Percentiles rank a stretch among this genome's conserved stretches.
phyloP scores from a whole-genome alignment of 2,797 vertebrate species.

The Podarcis lilfordi region DNA sequence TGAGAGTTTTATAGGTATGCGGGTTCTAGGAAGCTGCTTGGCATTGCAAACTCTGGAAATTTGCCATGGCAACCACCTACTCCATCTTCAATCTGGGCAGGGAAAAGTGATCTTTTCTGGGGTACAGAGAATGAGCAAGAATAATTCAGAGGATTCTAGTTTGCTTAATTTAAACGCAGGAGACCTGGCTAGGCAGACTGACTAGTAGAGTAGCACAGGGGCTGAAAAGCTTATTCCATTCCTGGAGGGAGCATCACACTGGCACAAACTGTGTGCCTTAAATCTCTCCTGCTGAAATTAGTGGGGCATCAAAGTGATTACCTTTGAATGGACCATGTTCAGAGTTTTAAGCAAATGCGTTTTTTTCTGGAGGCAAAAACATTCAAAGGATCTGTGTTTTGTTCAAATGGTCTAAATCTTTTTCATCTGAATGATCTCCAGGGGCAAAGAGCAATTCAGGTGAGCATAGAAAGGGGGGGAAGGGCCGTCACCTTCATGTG shows the following conservation, averaged over 20 bases:
- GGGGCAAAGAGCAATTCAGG: not conserved
- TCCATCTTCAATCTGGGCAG: not conserved
- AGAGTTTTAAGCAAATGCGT: not conserved
- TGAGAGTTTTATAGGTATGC: not conserved
- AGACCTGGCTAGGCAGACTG: not conserved
- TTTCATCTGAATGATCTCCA: not conserved
- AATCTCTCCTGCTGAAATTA: not conserved
- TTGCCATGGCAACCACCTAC: not conserved
- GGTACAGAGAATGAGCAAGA: not conserved
- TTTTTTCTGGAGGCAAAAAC: not conserved
- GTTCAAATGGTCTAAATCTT: no score
- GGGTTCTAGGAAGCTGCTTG: not conserved
- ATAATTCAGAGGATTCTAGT: not conserved
- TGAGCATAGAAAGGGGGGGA: not conserved
- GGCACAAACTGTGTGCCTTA: not conserved
- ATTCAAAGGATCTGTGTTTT: not conserved
- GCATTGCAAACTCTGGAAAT: not conserved
- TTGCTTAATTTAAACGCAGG: not conserved
- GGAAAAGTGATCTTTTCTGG: not conserved
- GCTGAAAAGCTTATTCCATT: not conserved
- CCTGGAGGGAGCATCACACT: not conserved
- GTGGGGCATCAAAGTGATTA: not conserved
- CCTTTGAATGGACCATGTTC: not conserved
- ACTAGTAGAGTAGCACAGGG: not conserved
- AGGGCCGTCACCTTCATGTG: not conserved